phyloP scores from a whole-genome alignment of 1,140 invertebrate genomes.

The Cephus cinctus region DNA sequence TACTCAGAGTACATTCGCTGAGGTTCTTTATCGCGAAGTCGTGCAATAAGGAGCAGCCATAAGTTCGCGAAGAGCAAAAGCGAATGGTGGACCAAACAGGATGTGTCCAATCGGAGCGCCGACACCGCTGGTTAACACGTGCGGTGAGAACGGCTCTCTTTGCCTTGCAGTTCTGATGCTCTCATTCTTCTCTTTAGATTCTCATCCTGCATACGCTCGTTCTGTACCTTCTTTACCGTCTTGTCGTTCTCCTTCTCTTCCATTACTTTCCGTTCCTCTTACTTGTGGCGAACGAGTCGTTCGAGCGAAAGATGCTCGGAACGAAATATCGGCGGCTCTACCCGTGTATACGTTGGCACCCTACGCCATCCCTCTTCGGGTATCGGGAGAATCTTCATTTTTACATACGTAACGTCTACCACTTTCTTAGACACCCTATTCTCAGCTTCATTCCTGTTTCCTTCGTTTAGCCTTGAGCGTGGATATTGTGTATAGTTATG shows the following conservation, averaged over 20 bases:
- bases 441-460: background rate
- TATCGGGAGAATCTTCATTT: constrained; percentile 26
- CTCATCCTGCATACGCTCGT: constrained; percentile 6
- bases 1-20: too few species aligned
- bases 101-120: constrained; percentile 29
- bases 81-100: constrained; percentile 24
- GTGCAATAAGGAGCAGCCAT: too few species aligned
- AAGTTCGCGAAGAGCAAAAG: too few species aligned
- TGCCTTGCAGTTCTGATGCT: too few species aligned
- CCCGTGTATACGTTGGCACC: too few species aligned
- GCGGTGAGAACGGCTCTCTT: constrained; percentile 21
- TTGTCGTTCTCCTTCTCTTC: background rate
- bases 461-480: too few species aligned
- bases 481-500: too few species aligned
- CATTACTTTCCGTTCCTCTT: background rate
- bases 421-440: background rate
- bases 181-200: too few species aligned
- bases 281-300: constrained; percentile 1
- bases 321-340: constrained; percentile 34
- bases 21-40: too few species aligned
- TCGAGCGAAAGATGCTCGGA: constrained; percentile 22
- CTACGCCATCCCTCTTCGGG: constrained; percentile 13
- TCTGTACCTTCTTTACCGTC: constrained; percentile 3
- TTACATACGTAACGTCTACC: constrained; percentile 14
- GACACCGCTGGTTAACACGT: constrained; percentile 31